phyloP scores from a whole-genome alignment of 2,888 invertebrate genomes.

The Malthinus flaveolus region DNA sequence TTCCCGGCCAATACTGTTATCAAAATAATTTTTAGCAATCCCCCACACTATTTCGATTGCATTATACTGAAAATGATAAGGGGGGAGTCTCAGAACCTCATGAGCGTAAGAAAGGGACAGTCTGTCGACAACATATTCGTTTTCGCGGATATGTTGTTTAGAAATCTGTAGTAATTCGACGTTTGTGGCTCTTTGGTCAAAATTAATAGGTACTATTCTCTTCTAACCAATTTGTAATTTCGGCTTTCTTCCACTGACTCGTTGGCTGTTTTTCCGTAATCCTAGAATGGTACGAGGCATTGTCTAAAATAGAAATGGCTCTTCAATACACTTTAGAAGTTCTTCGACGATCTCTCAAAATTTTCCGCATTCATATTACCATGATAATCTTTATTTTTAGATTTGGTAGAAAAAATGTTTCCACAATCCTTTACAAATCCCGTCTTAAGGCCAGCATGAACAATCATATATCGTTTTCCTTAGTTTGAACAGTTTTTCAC shows the following conservation, averaged over 20 bases:
- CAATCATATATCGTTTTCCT: conserved; percentile 1
- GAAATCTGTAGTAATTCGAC: not conserved
- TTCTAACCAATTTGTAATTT: not conserved
- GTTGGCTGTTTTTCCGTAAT: conserved; percentile 3
- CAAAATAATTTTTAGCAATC: not conserved
- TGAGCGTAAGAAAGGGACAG: not conserved
- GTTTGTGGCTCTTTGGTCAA: not conserved
- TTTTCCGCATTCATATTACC: conserved; percentile 1
- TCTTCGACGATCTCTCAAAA: conserved; percentile 5
- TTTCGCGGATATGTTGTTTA: not conserved
- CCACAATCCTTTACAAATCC: conserved; percentile 2
- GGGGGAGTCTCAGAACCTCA: not conserved
- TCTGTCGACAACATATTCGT: not conserved
- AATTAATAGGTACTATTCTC: not conserved
- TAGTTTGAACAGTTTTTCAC: not conserved
- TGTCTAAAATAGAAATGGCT: conserved; percentile 1
- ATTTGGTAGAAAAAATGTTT: not conserved
- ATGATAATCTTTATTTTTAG: conserved; percentile 4
- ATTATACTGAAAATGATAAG: not conserved
- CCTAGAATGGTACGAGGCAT: conserved; percentile 1
- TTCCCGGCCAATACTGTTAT: not conserved
- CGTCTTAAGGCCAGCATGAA: not conserved
- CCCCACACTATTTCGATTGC: not conserved
- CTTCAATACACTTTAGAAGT: not conserved
- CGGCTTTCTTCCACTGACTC: not conserved